phyloP scores from a whole-genome alignment of 2,797 vertebrate genomes.

The Sus cebifrons region DNA sequence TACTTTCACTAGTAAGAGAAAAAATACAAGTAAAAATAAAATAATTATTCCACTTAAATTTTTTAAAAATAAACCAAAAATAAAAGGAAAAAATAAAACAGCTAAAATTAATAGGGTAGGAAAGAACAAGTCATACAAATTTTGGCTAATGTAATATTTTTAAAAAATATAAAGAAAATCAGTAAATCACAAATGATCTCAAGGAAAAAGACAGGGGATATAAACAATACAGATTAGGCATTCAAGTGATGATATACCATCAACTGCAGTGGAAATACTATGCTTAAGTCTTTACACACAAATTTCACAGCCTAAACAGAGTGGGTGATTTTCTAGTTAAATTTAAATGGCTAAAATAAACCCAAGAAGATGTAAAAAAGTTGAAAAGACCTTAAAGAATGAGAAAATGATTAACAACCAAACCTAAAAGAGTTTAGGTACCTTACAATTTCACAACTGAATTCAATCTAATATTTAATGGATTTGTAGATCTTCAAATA shows the following conservation, averaged over 20 bases:
- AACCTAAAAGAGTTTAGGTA: not conserved
- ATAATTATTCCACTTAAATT: not conserved
- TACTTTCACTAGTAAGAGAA: not conserved
- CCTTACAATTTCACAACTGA: not conserved
- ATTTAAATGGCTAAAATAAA: slow-evolving; percentile 20
- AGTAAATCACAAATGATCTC: not conserved
- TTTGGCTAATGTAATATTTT: not conserved
- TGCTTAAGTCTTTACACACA: not conserved
- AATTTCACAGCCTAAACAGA: not conserved
- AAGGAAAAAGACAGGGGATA: not conserved
- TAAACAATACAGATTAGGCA: not conserved
- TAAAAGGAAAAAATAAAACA: not conserved
- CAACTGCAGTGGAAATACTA: not conserved
- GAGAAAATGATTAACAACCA: not conserved
- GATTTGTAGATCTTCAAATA: not conserved
- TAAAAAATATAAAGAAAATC: not conserved
- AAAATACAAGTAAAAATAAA: not conserved
- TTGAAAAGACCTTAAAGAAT: not conserved
- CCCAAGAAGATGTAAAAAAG: not conserved
- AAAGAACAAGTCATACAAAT: not conserved
- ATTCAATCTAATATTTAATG: not conserved
- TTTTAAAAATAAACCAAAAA: not conserved
- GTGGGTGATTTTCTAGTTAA: not conserved
- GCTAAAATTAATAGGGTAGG: not conserved
- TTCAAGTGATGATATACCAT: not conserved